These are phyloP conservation scores for Aspiorhynchus laticeps DNA, from an alignment of 2,113 vertebrate genomes.

Conservation along the genomic window DNA sequence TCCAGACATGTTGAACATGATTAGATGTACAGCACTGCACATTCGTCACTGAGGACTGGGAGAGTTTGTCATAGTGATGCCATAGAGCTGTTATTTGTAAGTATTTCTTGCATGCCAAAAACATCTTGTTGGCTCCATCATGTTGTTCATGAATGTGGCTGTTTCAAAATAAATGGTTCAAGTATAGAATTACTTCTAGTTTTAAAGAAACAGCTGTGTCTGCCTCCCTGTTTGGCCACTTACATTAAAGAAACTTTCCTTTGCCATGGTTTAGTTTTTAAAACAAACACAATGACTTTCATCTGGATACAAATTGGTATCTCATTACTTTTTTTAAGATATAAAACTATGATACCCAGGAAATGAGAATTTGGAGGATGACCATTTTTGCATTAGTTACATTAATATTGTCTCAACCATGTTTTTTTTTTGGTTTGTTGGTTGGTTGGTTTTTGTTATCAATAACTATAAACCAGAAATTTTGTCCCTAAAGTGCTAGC, in stretches of 20 bases:
- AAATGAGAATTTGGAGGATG: not conserved
- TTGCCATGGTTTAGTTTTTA: not conserved
- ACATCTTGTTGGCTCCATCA: not conserved
- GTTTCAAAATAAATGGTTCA: slow-evolving; percentile 25
- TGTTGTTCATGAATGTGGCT: slow-evolving; percentile 8
- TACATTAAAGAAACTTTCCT: not conserved
- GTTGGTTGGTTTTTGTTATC: too few relatives aligned
- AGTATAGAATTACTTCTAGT: slow-evolving; percentile 4
- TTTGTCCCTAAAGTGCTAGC: too few relatives aligned
- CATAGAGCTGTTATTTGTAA: slow-evolving; percentile 21
- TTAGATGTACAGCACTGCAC: not conserved
- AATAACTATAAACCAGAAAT: too few relatives aligned
- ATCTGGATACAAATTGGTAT: not conserved
- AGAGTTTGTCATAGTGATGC: slow-evolving; percentile 7
- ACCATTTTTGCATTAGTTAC: not conserved
- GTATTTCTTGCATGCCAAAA: slow-evolving; percentile 31
- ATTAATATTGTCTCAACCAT: too few relatives aligned
- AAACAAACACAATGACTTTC: not conserved
- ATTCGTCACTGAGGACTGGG: slow-evolving; percentile 6
- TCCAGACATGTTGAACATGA: not conserved
- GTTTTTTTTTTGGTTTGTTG: too few relatives aligned
- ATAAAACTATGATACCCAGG: not conserved
- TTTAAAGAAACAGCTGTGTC: not conserved
- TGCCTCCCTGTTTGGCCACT: not conserved
- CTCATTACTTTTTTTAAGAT: not conserved